phyloP scores from a whole-genome alignment of 2,888 invertebrate genomes.

The Dicycla oo region DNA sequence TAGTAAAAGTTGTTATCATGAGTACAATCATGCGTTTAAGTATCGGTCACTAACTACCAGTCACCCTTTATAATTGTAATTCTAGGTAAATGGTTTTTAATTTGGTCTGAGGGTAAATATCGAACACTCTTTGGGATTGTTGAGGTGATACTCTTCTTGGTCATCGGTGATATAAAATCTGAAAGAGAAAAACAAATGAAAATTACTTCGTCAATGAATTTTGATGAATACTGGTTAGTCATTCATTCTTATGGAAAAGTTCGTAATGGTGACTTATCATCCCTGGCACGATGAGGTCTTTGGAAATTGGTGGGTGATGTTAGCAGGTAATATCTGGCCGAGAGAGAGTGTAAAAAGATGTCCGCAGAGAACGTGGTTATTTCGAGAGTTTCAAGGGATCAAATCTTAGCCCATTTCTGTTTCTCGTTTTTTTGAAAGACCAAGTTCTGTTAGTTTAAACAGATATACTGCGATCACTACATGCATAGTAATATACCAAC shows the following conservation, averaged over 20 bases:
- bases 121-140: slow-evolving; percentile 29
- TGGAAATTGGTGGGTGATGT: too few species aligned
- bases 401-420: slow-evolving; percentile 3
- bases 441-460: neutral
- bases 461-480: neutral
- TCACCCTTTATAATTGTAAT: slow-evolving; percentile 2
- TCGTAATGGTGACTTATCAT: neutral
- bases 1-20: too few species aligned
- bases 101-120: too few species aligned
- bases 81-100: too few species aligned
- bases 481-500: neutral
- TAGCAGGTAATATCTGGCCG: neutral
- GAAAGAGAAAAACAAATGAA: slow-evolving; percentile 31
- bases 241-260: neutral
- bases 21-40: too few species aligned
- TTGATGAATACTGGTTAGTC: neutral
- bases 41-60: too few species aligned
- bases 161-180: slow-evolving; percentile 50
- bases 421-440: neutral
- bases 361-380: neutral
- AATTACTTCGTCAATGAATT: slow-evolving; percentile 1
- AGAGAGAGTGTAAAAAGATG: neutral
- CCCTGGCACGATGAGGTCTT: neutral
- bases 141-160: slow-evolving; percentile 1
- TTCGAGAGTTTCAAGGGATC: neutral